Evolutionary conservation across 1,140 invertebrate genomes (phyloP), one percentile per base, ranked within the genome.

Genomic region (Geopemphigus sp.): DNA sequence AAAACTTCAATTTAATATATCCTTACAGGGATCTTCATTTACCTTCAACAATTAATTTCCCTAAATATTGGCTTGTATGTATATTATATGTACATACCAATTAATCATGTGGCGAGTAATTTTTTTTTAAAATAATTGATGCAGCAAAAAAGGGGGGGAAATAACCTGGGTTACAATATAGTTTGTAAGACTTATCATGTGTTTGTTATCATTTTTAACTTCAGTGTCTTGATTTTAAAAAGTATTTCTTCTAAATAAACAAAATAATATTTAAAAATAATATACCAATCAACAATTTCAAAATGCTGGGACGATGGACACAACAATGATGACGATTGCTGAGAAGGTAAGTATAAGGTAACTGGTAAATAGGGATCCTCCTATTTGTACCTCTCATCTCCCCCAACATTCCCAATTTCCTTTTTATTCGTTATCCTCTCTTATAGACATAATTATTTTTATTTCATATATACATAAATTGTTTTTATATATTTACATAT

Each of bases 301-400:
- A 1, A 24, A 66, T 22, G 29, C n/a, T 45, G 63, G 6, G 3
- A 12, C 4, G n/a, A 47, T 50, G 22, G 6, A 57, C 68, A 57
- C 68, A n/a, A 68, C 3, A 19, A 17, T 12, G 4, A 53, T 32
- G 8, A 53, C 11, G 19, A 4, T 32, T 29, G 47, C 50, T n/a
- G 47, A 12, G 0, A 6, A 78, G 74, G 74, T 78, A 78, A 63
- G 74, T 78, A 78, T 78, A 63, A 78, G 74, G 74, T 78, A 78
- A 78, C 57, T 10, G 74, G 74, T 78, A 78, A 76, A 78, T 78
- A 78, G 74, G 74, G 74, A 59, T 61, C 17, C 57, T 78, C 57
- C n/a, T n/a, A n/a, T n/a, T n/a, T 50, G n/a, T 29, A 29, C 74
- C 73, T n/a, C 5, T 26, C 12, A 32, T 54, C 10, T 32, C 29